Evolutionary conservation across 2,113 vertebrate species (phyloP).

Genomic region (Leucoraja erinaceus): DNA sequence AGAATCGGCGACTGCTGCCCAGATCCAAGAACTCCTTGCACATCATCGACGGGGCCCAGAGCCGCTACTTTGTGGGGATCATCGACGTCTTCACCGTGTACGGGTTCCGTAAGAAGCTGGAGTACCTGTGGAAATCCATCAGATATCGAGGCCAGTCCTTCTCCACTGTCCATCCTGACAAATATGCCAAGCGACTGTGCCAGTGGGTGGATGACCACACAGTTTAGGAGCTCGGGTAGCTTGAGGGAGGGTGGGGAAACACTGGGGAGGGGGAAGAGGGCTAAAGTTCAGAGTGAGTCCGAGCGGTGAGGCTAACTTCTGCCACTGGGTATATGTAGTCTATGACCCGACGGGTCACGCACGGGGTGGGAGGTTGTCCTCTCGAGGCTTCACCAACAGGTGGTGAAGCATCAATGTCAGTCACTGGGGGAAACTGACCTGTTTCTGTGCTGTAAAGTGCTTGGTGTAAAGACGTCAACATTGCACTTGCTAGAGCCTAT

Average conservation of each 20-base stretch:
- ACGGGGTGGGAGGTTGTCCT: neutral
- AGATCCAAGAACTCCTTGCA: constrained; percentile 69
- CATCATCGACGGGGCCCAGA: constrained; percentile 70
- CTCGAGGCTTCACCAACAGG: neutral
- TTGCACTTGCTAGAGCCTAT: no score
- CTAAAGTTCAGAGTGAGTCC: neutral
- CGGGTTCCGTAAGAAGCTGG: constrained; percentile 68
- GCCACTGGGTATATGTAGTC: neutral
- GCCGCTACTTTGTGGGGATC: constrained; percentile 78
- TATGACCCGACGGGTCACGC: neutral
- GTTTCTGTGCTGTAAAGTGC: neutral
- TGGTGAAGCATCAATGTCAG: neutral
- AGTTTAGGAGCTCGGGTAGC: constrained; percentile 48
- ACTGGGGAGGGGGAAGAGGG: neutral
- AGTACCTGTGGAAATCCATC: constrained; percentile 72
- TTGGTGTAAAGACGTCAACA: neutral
- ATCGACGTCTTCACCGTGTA: constrained; percentile 82
- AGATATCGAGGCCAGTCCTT: constrained; percentile 63
- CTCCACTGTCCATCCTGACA: constrained; percentile 71
- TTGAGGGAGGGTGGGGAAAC: neutral
- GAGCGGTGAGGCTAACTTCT: neutral
- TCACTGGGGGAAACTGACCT: neutral
- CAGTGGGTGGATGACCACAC: constrained; percentile 71
- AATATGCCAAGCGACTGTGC: constrained; percentile 65
- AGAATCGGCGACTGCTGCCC: constrained; percentile 71